Percentiles rank a stretch among this genome's conserved stretches.
These are phyloP conservation scores for Linyphia triangularis DNA, from an alignment of 2,888 invertebrate genomes.

Conservation along the genomic window DNA sequence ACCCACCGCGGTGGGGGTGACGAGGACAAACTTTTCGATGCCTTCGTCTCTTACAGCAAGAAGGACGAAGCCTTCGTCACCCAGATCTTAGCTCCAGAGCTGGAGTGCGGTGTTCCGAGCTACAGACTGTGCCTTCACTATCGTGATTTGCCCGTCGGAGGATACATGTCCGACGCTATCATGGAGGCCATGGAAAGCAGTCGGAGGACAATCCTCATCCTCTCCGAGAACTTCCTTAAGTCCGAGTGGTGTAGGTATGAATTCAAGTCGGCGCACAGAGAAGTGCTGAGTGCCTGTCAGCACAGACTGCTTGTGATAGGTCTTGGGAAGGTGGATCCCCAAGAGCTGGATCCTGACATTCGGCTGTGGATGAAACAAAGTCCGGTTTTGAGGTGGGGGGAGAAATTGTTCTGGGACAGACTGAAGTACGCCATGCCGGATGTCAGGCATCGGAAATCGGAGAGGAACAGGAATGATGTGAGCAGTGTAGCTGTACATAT, in stretches of 20 bases:
- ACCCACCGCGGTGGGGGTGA: conserved; percentile 68
- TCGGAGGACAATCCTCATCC: conserved; percentile 84
- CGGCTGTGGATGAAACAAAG: conserved; percentile 92
- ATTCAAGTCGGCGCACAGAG: conserved; percentile 85
- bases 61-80: conserved; percentile 83
- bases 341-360: conserved; percentile 91
- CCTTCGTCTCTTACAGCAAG: conserved; percentile 81
- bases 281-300: conserved; percentile 79
- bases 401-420: conserved; percentile 96
- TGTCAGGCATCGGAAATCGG: conserved; percentile 69
- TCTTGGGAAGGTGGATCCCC: conserved; percentile 79
- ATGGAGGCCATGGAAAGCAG: conserved; percentile 84
- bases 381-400: conserved; percentile 91
- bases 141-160: conserved; percentile 84
- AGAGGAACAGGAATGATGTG: conserved; percentile 80
- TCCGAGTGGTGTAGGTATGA: conserved; percentile 88
- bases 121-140: conserved; percentile 85
- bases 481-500: conserved; percentile 89
- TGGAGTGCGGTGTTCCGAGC: conserved; percentile 84
- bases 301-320: conserved; percentile 72
- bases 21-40: conserved; percentile 79
- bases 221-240: conserved; percentile 85
- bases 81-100: conserved; percentile 83
- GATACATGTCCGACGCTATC: conserved; percentile 85
- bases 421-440: conserved; percentile 92